Evolutionary conservation across 2,113 vertebrate species (phyloP).

Genomic region (Brevimyrus niger): DNA sequence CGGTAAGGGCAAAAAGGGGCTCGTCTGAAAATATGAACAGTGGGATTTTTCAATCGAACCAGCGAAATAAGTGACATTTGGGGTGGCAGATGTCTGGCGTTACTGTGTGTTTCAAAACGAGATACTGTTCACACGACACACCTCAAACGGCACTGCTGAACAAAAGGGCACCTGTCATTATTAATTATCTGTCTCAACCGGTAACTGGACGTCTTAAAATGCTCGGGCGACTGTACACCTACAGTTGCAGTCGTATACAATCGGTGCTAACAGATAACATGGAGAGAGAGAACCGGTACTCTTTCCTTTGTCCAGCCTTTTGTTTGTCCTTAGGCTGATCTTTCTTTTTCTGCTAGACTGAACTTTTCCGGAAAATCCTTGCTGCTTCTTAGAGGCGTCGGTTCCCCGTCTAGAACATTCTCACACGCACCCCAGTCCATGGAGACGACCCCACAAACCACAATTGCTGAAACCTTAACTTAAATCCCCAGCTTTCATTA

Average conservation of each 20-base stretch:
- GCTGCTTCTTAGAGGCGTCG: not conserved
- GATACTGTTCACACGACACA: not conserved
- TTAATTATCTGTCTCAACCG: not conserved
- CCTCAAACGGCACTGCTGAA: not conserved
- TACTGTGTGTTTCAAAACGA: not conserved
- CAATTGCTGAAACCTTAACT: not conserved
- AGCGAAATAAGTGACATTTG: not conserved
- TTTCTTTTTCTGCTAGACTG: not conserved
- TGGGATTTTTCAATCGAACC: not conserved
- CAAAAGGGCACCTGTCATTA: not conserved
- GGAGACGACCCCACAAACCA: not conserved
- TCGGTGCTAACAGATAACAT: not conserved
- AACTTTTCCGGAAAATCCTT: not conserved
- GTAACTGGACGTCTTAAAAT: not conserved
- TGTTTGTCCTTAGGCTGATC: not conserved
- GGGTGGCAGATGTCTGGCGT: not conserved
- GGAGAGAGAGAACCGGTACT: not conserved
- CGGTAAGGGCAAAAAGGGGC: not conserved
- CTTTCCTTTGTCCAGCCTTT: not conserved
- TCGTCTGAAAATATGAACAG: not conserved
- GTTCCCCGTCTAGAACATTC: not conserved
- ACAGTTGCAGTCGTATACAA: not conserved
- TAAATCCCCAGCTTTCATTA: not conserved
- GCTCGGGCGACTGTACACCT: not conserved
- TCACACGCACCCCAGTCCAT: not conserved